Base-by-base conservation (phyloP, 1,140 invertebrate species). In the Galleria mellonella region DNA sequence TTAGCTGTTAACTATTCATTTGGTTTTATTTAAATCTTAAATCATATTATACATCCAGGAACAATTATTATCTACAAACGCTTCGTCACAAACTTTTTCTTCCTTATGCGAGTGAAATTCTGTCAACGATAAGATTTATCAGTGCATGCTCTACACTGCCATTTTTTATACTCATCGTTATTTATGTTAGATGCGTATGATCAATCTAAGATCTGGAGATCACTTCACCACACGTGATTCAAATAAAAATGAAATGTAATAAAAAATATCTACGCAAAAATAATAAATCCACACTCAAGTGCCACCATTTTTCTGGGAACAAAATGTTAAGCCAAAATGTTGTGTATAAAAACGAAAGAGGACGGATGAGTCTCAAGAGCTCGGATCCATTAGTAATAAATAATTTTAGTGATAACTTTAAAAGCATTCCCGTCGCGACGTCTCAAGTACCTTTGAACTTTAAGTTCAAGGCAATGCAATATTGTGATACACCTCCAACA, bases 331-430 rank as follows among this genome's bases (percentile, higher is more conserved):
- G 33, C 52, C 11, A 15, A 2, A 39, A 55, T 32, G 33, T 27
- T 9, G 12, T 32, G 41, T 13, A 52, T 55, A 55, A 55, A 51
- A 28, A 33, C 32, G 30, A 53, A 15, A 52, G 37, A 47, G 42
- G 13, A 45, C 11, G 37, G 9, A 32, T 35, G 12, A 23, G 17
- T 23, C 50, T 73, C 71, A 71, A 70, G 70, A 63, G 68, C 63
- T 69, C 67, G 68, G 70, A 63, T 65, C 63, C 68, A 73, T 71
- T 70, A 71, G 72, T 71, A 74, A 73, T 79, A 81, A 78, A 78
- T 75, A 75, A 75, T 71, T 67, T 70, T 53, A 55, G 51, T 55
- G 74, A 82, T 76, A 79, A 71, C 59, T 62, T 67, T 82, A 79
- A 82, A 84, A 82, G 77, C 73, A 65, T 79, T 72, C 62, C 64